Evolutionary conservation across 2,888 invertebrate species (phyloP), one percentile per base, ranked within the genome.

Genomic region (Melitaea athalia): DNA sequence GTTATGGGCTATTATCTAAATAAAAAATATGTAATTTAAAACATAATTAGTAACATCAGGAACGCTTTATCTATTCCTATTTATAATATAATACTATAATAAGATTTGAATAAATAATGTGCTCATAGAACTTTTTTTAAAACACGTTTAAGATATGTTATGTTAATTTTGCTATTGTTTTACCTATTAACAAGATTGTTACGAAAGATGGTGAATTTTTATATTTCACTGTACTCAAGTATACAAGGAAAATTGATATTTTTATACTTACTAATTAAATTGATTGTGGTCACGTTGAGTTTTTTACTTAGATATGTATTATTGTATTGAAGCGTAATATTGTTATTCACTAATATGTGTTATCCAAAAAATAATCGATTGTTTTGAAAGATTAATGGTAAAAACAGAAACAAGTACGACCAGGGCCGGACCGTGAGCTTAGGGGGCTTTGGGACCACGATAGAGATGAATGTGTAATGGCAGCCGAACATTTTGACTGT

Each of bases 171-270:
- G 14, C 14, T 53, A 53, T 24, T 14, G 24, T 14, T 53, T 31
- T 14, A 11, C 5, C 11, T 17, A 5, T 6, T 5, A 14, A 33
- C 2, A 14, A 11, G 12, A 17, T 6, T 5, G 14, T 31, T 12
- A 31, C 31, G 12, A 7, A 11, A 24, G 24, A 52, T 0, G 3
- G 3, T 24, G 17, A 4, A 33, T 55, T 53, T 55, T 55, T 55
- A 55, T 49, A 55, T 55, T 66, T 53, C 15, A 62, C 12, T 66
- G 52, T 60, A 47, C 60, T 45, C 60, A 66, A 45, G 52, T 47
- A 66, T 55, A 55, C 53, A 8, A 66, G 52, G 66, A 60, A 66
- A 66, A 66, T 43, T 61, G 0, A 60, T 31, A 33, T 17, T 42
- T 52, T 60, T 60, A 24, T 65, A 14, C 33, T 33, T 65, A 14